phyloP scores from a whole-genome alignment of 2,888 invertebrate genomes.

The Athalia rosae region DNA sequence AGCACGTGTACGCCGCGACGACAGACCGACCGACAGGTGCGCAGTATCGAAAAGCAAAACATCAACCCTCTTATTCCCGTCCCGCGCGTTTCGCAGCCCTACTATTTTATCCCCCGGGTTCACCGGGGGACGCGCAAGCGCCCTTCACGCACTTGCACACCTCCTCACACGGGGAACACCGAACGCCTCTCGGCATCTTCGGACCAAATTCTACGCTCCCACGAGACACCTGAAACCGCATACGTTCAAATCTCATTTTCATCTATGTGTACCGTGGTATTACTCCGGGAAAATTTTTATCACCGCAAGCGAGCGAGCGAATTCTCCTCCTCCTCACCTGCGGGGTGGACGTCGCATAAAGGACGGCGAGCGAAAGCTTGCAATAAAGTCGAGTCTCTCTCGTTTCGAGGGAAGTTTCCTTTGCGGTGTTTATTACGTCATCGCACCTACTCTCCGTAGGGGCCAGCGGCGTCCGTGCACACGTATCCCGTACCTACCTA shows the following conservation, averaged over 20 bases:
- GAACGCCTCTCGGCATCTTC: too few relatives aligned
- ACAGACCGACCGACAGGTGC: slow-evolving; percentile 66
- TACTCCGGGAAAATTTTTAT: too few relatives aligned
- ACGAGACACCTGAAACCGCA: too few relatives aligned
- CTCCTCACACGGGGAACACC: too few relatives aligned
- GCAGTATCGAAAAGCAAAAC: slow-evolving; percentile 35
- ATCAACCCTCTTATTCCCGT: slow-evolving; percentile 5
- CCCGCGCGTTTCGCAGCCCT: slow-evolving; percentile 17
- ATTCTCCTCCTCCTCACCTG: too few relatives aligned
- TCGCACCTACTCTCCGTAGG: slow-evolving; percentile 2
- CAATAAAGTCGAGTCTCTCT: background rate
- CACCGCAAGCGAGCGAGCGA: too few relatives aligned
- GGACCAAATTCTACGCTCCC: too few relatives aligned
- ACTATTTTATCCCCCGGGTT: background rate
- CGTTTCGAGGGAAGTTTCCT: slow-evolving; percentile 22
- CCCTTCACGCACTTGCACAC: too few relatives aligned
- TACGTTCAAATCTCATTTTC: too few relatives aligned
- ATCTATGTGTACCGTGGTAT: too few relatives aligned
- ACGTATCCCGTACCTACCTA: background rate
- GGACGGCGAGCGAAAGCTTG: background rate
- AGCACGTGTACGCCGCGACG: slow-evolving; percentile 72
- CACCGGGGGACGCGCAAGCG: background rate
- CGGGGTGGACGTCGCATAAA: too few relatives aligned
- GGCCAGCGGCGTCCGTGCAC: background rate
- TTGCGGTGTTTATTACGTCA: slow-evolving; percentile 31